Base-by-base conservation (phyloP, 2,888 invertebrate species). In the Tetragnatha montana region DNA sequence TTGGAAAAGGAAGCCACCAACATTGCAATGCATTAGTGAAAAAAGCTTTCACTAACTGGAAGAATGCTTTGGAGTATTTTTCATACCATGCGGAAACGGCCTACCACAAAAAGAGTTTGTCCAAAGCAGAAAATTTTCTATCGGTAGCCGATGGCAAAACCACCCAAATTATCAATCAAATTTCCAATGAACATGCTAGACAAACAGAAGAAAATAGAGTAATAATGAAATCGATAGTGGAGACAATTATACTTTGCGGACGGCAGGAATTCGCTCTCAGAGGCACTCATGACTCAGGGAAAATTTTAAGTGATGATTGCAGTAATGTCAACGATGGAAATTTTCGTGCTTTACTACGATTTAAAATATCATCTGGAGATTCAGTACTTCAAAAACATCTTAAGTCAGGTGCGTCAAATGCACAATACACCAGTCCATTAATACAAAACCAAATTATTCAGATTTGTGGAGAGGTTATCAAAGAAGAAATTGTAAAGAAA, bases 251-350 rank as follows among this genome's bases (percentile, higher is more conserved):
- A n/a, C 60, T 83, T 74, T 83, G 83, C 35, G 83, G 75, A 8
- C 74, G 60, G 3, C 83, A 83, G 35, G 83, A 83, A 60, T 60
- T 83, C 19, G 74, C 75, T 83, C 47, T 83, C 2, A 74, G 83
- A 75, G 51, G 83, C 8, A 81, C 70, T n/a, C 8, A 60, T 12
- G 68, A 79, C 50, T 69, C 35, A 50, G 81, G 81, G 35, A 70
- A 47, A 81, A n/a, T 68, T 7, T 12, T 81, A 6, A 17, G 47
- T 71, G 70, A 47, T 1, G 14, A 35, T 74, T 22, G 49, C 60
- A 50, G 22, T n/a, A 70, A 49, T 12, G 21, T 49, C n/a, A 83
- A 83, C 19, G 75, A 83, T 75, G 83, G 75, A 3, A 83, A 83
- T 83, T 83, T 83, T n/a, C 60, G 35, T n/a, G 51, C 83, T 68